phyloP scores from a whole-genome alignment of 2,113 vertebrate genomes.

The Gallinago undulata region DNA sequence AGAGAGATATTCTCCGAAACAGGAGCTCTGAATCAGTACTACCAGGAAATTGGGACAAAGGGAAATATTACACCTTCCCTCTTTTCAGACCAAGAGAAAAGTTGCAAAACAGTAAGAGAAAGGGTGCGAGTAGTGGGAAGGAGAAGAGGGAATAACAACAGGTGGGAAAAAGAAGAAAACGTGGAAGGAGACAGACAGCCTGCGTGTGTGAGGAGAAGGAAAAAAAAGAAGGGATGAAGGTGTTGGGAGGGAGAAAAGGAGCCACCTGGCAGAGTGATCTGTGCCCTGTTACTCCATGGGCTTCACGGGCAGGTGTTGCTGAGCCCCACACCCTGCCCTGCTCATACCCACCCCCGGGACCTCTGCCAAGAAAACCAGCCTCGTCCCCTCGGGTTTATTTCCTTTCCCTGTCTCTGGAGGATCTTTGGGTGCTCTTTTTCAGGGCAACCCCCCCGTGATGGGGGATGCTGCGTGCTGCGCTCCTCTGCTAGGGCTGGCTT shows the following conservation, averaged over 20 bases:
- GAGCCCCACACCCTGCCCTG: neutral
- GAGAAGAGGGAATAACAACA: neutral
- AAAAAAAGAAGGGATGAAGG: neutral
- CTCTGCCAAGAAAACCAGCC: neutral
- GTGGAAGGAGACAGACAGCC: neutral
- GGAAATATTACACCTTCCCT: neutral
- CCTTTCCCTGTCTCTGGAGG: neutral
- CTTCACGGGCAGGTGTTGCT: neutral
- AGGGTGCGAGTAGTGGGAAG: neutral
- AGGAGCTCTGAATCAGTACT: neutral
- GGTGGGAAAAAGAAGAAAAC: neutral
- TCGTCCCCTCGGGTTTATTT: neutral
- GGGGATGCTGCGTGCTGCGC: rapidly evolving
- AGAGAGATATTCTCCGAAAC: neutral
- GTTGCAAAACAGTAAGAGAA: neutral
- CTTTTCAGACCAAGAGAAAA: neutral
- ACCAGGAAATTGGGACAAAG: neutral
- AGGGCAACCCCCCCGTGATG: neutral
- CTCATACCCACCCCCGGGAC: neutral
- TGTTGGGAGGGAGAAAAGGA: neutral
- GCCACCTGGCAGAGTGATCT: rapidly evolving
- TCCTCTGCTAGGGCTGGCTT: neutral
- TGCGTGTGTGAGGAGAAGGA: neutral
- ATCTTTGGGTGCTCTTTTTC: neutral
- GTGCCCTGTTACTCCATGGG: neutral